Evolutionary conservation across 2,888 invertebrate genomes (phyloP).

Genomic region (Beris morrisii): DNA sequence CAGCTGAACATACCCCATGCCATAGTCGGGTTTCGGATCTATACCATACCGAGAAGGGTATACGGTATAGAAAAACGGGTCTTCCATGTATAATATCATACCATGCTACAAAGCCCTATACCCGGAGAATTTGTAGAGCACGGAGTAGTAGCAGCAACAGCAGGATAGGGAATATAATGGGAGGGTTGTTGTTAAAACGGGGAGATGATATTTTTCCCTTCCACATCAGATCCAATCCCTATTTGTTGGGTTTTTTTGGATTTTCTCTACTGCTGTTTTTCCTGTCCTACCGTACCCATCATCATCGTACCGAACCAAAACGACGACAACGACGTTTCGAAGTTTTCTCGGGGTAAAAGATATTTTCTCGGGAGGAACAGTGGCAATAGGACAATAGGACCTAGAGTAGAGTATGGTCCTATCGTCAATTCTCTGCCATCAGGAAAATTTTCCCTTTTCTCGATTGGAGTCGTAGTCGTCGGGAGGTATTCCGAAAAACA

Average conservation of each 20-base stretch:
- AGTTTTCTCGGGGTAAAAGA: no score
- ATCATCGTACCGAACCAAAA: no score
- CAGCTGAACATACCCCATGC: constrained; percentile 31
- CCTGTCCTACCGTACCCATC: no score
- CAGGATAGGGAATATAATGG: constrained; percentile 28
- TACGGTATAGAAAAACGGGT: no score
- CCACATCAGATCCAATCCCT: constrained; percentile 17
- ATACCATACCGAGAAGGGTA: constrained; percentile 5
- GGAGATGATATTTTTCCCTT: constrained; percentile 10
- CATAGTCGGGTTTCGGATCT: constrained; percentile 20
- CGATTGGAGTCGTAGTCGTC: constrained; percentile 38
- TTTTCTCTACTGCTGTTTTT: no score
- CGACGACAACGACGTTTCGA: no score
- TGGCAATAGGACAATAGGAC: no score
- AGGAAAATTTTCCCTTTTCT: neutral
- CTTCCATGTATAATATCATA: neutral
- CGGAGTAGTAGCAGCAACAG: constrained; percentile 1
- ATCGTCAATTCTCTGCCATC: no score
- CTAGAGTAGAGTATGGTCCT: no score
- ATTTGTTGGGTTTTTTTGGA: neutral
- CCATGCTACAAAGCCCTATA: constrained; percentile 12
- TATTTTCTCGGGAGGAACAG: no score
- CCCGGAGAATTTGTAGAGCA: no score
- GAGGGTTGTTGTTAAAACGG: constrained; percentile 26
- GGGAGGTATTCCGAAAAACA: constrained; percentile 40